Evolutionary conservation across 2,113 vertebrate genomes (phyloP).

Genomic region (Centropus bengalensis): DNA sequence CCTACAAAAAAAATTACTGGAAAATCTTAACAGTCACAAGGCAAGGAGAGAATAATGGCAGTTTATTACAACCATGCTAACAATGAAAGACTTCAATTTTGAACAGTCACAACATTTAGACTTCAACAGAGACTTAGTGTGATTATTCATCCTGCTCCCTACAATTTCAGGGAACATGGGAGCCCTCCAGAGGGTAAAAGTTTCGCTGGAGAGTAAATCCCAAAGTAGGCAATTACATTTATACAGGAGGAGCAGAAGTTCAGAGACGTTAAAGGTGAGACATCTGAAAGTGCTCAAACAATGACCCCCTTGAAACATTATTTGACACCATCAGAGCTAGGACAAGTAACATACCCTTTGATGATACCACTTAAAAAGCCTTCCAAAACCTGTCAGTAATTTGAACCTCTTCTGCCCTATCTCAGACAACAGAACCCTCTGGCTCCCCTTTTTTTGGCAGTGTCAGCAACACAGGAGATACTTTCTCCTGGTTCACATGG

Average conservation of each 20-base stretch:
- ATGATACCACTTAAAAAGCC: slow-evolving; percentile 52
- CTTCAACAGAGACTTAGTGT: neutral
- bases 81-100: neutral
- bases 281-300: slow-evolving; percentile 45
- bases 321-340: slow-evolving; percentile 39
- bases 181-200: neutral
- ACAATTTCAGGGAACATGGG: neutral
- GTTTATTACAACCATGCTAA: neutral
- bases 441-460: neutral
- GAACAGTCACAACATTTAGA: neutral
- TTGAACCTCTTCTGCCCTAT: slow-evolving; percentile 10
- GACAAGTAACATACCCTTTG: slow-evolving; percentile 37
- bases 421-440: neutral
- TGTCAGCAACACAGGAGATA: neutral
- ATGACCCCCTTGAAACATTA: slow-evolving; percentile 41
- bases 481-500: neutral
- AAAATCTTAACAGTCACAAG: neutral
- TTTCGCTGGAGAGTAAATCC: neutral
- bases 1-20: neutral
- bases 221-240: neutral
- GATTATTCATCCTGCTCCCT: neutral
- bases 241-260: slow-evolving; percentile 2
- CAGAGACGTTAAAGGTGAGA: slow-evolving; percentile 36
- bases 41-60: neutral
- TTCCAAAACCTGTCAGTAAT: slow-evolving; percentile 47